Percentiles rank a stretch among this genome's conserved stretches.
phyloP scores from a whole-genome alignment of 2,113 vertebrate species.

The Dascyllus trimaculatus region DNA sequence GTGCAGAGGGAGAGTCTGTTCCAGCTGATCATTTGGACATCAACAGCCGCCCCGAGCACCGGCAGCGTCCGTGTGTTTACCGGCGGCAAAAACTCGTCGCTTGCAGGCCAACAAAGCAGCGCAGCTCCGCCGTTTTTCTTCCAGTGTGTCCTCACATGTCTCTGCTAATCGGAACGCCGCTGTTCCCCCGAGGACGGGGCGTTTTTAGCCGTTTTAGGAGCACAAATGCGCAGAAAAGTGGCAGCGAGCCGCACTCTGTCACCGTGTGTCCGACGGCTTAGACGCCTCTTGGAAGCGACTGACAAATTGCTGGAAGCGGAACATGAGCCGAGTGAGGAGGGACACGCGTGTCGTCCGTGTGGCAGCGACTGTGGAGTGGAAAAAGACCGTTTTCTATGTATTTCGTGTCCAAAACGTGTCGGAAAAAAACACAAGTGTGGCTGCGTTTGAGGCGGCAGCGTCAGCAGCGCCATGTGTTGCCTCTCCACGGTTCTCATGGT shows the following conservation, averaged over 20 bases:
- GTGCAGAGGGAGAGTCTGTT: too few relatives aligned
- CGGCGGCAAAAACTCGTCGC: too few relatives aligned
- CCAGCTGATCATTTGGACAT: too few relatives aligned
- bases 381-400: background rate
- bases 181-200: background rate
- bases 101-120: too few relatives aligned
- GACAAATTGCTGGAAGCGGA: background rate
- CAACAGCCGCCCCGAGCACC: too few relatives aligned
- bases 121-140: background rate
- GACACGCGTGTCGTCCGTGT: background rate
- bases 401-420: background rate
- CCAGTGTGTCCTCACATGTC: background rate
- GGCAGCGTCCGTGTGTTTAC: too few relatives aligned
- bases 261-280: background rate
- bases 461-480: background rate
- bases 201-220: constrained; percentile 6
- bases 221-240: constrained; percentile 25
- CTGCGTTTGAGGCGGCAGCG: background rate
- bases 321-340: background rate
- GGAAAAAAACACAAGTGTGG: background rate
- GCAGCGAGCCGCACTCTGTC: background rate
- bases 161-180: background rate
- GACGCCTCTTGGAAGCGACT: background rate
- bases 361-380: background rate
- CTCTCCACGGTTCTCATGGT: constrained; percentile 30